Evolutionary conservation across 2,113 vertebrate genomes (phyloP).

Genomic region (Ceyx melanurus): DNA sequence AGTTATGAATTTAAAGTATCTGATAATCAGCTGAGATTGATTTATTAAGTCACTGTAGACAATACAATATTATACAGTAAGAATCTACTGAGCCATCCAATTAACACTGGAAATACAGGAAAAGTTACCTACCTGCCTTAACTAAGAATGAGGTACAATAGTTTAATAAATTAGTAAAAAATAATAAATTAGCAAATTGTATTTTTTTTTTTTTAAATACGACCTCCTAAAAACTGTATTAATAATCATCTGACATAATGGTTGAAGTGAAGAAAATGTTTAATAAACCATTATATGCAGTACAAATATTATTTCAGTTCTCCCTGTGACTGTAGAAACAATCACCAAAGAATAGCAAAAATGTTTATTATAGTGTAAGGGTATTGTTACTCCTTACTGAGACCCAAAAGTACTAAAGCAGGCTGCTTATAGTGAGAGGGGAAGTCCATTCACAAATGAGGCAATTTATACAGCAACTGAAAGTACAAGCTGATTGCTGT

Average conservation of each 20-base stretch:
- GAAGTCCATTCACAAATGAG: slow-evolving; percentile 8
- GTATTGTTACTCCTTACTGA: background rate
- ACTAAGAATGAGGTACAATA: background rate
- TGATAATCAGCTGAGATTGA: background rate
- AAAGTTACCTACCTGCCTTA: background rate
- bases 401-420: background rate
- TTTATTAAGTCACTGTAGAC: background rate
- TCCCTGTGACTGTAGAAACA: background rate
- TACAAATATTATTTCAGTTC: background rate
- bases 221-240: background rate
- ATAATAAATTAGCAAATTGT: background rate
- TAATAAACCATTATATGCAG: background rate
- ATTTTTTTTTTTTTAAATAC: background rate
- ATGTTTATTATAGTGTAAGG: background rate
- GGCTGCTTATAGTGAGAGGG: background rate
- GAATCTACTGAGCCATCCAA: background rate
- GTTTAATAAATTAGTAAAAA: too few relatives aligned
- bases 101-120: background rate
- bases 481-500: background rate
- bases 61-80: background rate
- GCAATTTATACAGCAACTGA: background rate
- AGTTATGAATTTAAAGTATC: background rate
- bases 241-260: background rate
- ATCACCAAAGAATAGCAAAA: background rate
- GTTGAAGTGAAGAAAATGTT: background rate